phyloP scores from a whole-genome alignment of 2,797 vertebrate species.

The Acestrorhynchus altus region DNA sequence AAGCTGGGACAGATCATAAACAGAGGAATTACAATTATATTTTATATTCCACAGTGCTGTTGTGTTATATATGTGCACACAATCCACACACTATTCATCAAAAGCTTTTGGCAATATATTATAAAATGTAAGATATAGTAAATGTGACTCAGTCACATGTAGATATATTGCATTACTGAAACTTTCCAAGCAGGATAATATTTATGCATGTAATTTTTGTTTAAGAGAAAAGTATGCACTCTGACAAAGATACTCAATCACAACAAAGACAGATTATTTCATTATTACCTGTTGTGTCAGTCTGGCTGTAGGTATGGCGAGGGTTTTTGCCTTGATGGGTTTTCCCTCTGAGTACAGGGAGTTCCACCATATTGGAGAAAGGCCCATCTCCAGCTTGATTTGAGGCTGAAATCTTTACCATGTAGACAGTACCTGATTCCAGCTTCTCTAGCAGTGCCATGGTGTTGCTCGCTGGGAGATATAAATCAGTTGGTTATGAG shows the following conservation, averaged over 20 bases:
- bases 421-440: slow-evolving; percentile 86
- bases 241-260: background rate
- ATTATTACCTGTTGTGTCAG: slow-evolving; percentile 30
- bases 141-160: too few relatives aligned
- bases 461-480: slow-evolving; percentile 84
- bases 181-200: background rate
- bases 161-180: too few relatives aligned
- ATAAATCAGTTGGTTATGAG: background rate
- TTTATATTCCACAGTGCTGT: too few relatives aligned
- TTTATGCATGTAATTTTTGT: background rate
- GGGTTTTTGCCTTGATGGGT: slow-evolving; percentile 84
- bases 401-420: slow-evolving; percentile 93
- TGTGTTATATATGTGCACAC: background rate
- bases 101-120: too few relatives aligned
- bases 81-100: background rate
- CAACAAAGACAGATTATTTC: background rate
- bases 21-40: background rate
- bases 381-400: slow-evolving; percentile 94
- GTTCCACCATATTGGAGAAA: slow-evolving; percentile 88
- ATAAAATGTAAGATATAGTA: too few relatives aligned
- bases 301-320: slow-evolving; percentile 76
- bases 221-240: background rate
- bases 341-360: slow-evolving; percentile 81
- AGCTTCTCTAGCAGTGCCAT: slow-evolving; percentile 96
- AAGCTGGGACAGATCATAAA: slow-evolving; percentile 70